Percentiles rank a stretch among this genome's conserved stretches.
Conservation (phyloP, 2,797 vertebrate species). For the Eospalax fontanierii region DNA sequence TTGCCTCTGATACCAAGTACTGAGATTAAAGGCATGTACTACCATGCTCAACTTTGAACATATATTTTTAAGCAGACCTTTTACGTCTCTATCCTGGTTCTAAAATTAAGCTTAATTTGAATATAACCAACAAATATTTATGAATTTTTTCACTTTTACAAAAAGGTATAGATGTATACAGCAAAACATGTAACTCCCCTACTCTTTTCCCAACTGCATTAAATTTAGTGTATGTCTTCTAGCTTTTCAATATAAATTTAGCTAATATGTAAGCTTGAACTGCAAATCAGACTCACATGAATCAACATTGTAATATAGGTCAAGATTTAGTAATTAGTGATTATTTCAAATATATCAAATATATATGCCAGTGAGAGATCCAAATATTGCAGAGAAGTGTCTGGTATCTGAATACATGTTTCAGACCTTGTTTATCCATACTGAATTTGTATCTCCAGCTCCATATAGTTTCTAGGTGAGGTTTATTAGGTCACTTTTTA, state of each 20-base stretch:
- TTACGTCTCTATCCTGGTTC: background rate
- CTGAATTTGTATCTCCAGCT: background rate
- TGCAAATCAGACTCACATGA: background rate
- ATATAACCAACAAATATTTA: background rate
- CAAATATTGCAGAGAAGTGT: background rate
- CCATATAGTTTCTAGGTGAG: slow-evolving; percentile 7
- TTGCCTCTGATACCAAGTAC: too few species aligned
- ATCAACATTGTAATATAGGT: background rate
- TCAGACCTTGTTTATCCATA: background rate
- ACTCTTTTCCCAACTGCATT: background rate
- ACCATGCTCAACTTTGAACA: background rate
- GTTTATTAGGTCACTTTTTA: background rate
- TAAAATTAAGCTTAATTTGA: slow-evolving; percentile 54
- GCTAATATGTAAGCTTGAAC: background rate
- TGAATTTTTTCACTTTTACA: slow-evolving; percentile 40
- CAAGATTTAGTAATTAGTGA: background rate
- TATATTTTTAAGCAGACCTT: slow-evolving; percentile 49
- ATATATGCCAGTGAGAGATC: background rate
- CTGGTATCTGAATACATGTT: background rate
- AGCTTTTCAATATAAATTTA: background rate
- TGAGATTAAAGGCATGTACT: too few species aligned
- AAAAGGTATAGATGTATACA: slow-evolving; percentile 25
- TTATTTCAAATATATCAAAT: slow-evolving; percentile 6
- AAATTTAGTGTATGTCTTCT: slow-evolving; percentile 13
- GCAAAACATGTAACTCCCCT: background rate